A percentile compares a stretch with the other conserved stretches of the same genome.
Conservation (phyloP, 2,113 vertebrate species). For the Tachycineta bicolor region DNA sequence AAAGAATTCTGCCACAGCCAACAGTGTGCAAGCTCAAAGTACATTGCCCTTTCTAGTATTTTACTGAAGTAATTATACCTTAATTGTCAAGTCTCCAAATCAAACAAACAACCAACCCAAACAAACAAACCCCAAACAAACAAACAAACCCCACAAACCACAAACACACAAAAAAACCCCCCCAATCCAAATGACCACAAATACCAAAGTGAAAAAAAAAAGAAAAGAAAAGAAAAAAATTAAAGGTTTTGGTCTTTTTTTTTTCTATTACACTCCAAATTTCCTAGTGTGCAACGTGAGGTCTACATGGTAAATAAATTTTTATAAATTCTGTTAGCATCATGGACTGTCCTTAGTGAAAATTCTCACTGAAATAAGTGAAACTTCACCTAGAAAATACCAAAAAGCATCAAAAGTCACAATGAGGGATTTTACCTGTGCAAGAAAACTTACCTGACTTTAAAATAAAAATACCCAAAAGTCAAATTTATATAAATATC, state of each 20-base stretch:
- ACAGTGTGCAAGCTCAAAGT: not conserved
- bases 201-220: no score
- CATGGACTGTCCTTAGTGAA: not conserved
- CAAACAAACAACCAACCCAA: not conserved
- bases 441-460: not conserved
- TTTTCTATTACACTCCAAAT: not conserved
- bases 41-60: not conserved
- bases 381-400: not conserved
- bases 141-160: not conserved
- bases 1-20: not conserved
- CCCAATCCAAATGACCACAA: not conserved
- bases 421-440: not conserved
- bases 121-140: no score
- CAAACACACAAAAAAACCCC: not conserved
- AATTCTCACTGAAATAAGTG: not conserved
- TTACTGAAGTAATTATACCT: not conserved
- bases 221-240: not conserved
- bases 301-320: not conserved
- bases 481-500: not conserved
- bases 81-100: not conserved
- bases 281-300: not conserved
- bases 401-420: not conserved
- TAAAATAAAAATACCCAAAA: not conserved
- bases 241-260: not conserved
- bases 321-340: not conserved